A percentile compares a stretch with the other conserved stretches of the same genome.
These are phyloP conservation scores for Protaetia brevitarsis DNA, from an alignment of 1,140 invertebrate species.

Conservation along the genomic window DNA sequence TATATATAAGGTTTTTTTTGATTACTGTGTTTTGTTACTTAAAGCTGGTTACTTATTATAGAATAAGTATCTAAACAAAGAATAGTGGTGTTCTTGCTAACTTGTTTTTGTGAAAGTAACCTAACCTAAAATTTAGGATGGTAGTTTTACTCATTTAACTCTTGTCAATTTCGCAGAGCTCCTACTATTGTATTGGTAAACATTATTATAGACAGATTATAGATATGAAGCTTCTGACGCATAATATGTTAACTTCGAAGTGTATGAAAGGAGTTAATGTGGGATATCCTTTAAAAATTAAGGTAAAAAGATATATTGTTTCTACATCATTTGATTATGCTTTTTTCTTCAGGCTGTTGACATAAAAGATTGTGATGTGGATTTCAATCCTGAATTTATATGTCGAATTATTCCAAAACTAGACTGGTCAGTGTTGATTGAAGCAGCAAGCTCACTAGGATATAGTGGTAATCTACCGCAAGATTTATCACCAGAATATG, in stretches of 20 bases:
- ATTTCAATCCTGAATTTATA: constrained; percentile 91
- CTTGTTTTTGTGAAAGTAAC: no score
- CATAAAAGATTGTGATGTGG: constrained; percentile 77
- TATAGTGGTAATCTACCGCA: constrained; percentile 76
- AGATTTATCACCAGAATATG: constrained; percentile 69
- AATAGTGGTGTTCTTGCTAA: no score
- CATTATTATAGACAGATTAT: constrained; percentile 40
- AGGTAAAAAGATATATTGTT: constrained; percentile 58
- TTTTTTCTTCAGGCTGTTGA: constrained; percentile 65
- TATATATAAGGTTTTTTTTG: no score
- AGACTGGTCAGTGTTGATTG: constrained; percentile 76
- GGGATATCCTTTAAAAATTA: constrained; percentile 87
- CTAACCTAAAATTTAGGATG: no score
- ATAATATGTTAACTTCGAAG: constrained; percentile 95
- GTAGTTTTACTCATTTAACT: no score
- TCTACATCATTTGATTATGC: not conserved
- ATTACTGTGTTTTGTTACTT: no score
- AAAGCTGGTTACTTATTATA: no score
- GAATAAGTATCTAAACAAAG: no score
- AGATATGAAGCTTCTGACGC: constrained; percentile 96
- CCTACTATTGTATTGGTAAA: no score
- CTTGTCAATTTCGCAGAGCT: no score
- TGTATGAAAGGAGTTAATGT: constrained; percentile 89
- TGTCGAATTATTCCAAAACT: constrained; percentile 86
- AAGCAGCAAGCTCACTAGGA: constrained; percentile 78